Base-by-base conservation (phyloP, 2,888 invertebrate genomes). In the Furcula furcula region DNA sequence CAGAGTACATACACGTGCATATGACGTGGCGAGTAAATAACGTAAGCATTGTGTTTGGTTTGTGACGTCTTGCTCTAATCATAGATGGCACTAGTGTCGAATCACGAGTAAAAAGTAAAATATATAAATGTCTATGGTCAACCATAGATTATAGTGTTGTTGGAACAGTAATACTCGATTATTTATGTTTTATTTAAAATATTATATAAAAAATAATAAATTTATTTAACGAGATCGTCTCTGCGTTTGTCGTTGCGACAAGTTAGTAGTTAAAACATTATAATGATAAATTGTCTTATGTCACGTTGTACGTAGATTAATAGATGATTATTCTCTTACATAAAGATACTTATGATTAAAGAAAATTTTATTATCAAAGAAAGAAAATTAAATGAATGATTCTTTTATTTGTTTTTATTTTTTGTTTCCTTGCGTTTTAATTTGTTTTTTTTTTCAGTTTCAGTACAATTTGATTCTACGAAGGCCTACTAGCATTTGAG, bases 161-260 rank as follows among this genome's bases (percentile, higher is more conserved):
- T 85, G 82, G 76, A 83, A 85, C 83, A 70, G 71, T 82, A 87
- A 87, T 87, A 87, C 87, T 87, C 86, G 81, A 81, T 83, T 85
- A 82, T 86, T 87, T 86, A 84, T 85, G 79, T 84, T 83, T 85
- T 83, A 82, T 84, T 84, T 84, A 73, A 82, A 46, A 78, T 81
- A 75, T 71, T 72, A 72, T 69, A 26, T 10, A 10, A 21, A 21
- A 10, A 10, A 10, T 10, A 70, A 68, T 72, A 67, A 76, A 76
- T 76, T 76, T 80, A 79, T 76, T 67, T 62, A 68, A 61, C 46
- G 54, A 56, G 46, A 49, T 47, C 66, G 62, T 73, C 62, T 79
- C 76, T 61, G 64, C 75, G n/a, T 21, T 80, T 74, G 82, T 84
- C 80, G 84, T 71, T 81, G 68, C 83, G 80, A 75, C 79, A 65